Percentiles rank a stretch among this genome's conserved stretches.
Evolutionary conservation across 2,113 vertebrate species (phyloP).

Genomic region (Lethenteron reissneri): DNA sequence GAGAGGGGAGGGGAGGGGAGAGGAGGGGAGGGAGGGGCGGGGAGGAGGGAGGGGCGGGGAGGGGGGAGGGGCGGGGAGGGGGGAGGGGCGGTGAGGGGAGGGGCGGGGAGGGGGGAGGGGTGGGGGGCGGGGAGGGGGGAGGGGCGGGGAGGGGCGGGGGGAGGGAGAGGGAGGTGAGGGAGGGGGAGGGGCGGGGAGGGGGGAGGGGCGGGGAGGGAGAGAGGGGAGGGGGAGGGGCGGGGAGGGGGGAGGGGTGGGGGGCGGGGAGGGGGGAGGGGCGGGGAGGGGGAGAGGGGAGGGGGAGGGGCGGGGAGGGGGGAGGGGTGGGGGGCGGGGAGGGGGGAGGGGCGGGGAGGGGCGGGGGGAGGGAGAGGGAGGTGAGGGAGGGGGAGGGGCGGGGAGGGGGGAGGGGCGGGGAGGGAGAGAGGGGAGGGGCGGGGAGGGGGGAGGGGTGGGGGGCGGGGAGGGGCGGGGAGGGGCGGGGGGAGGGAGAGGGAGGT

Average conservation of each 20-base stretch:
- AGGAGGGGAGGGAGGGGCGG: no score
- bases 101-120: no score
- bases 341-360: background rate
- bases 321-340: background rate
- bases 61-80: no score
- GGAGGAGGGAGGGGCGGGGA: no score
- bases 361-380: background rate
- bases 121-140: no score
- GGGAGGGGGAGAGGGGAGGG: background rate
- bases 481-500: background rate
- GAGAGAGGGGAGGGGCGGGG: no score
- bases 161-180: no score
- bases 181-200: no score
- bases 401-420: background rate
- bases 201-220: background rate
- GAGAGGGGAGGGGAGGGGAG: background rate
- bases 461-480: constrained; percentile 5
- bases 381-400: background rate
- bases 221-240: background rate
- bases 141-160: no score
- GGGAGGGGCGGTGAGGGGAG: no score
- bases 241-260: background rate
- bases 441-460: constrained; percentile 9
- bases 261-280: background rate
- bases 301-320: no score